phyloP scores from a whole-genome alignment of 2,888 invertebrate species.

The Nymphalis urticae region DNA sequence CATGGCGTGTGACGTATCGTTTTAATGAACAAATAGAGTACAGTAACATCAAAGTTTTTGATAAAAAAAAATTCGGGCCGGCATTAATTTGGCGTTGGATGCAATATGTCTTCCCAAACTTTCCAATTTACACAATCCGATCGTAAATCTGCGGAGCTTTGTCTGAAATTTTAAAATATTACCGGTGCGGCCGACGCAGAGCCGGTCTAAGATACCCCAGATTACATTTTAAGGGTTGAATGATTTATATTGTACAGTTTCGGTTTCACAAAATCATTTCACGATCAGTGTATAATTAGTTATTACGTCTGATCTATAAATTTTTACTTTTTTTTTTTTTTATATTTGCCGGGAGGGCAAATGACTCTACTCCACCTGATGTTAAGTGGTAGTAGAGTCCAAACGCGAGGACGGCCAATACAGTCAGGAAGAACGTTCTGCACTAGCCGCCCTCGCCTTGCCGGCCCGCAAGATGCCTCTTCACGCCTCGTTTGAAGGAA shows the following conservation, averaged over 20 bases:
- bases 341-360: too few species aligned
- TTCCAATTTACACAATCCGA: constrained; percentile 71
- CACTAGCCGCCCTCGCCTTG: too few species aligned
- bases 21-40: constrained; percentile 7
- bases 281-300: constrained; percentile 11
- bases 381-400: too few species aligned
- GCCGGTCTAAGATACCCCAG: constrained; percentile 48
- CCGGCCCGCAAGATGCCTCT: too few species aligned
- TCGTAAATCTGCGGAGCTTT: constrained; percentile 68
- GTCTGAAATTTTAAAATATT: constrained; percentile 70
- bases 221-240: constrained; percentile 59
- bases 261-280: constrained; percentile 20
- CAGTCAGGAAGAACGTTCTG: too few species aligned
- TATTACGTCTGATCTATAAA: not conserved
- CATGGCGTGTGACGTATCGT: not conserved
- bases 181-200: constrained; percentile 48
- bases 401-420: too few species aligned
- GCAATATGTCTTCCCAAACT: constrained; percentile 65
- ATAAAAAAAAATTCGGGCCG: constrained; percentile 30
- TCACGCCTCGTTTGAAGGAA: too few species aligned
- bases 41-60: constrained; percentile 20
- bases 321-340: too few species aligned
- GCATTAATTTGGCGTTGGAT: constrained; percentile 53
- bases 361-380: too few species aligned
- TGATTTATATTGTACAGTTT: constrained; percentile 54